Evolutionary conservation across 2,888 invertebrate species (phyloP), one percentile per base, ranked within the genome.

Genomic region (Cheilosia scutellata): DNA sequence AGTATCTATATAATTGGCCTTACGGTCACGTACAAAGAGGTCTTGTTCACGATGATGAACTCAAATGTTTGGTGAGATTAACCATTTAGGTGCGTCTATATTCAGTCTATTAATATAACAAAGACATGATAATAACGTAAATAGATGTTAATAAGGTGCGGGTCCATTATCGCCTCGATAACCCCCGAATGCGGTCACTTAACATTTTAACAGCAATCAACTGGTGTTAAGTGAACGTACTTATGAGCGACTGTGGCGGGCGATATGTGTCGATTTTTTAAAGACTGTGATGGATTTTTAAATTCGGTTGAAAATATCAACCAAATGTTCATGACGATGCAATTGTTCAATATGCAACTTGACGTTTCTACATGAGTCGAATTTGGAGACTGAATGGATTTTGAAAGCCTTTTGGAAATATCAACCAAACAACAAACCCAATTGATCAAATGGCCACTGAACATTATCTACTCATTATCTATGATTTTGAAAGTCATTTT

Each of bases 111-210:
- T 33, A 58, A 47, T 44, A 70, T 47, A 25, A 47, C 49, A 60
- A 55, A 53, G 29, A 40, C 62, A 57, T 29, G 74, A 66, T 66
- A 68, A 60, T n/a, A 37, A 16, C 33, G 57, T 29, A 29, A 75
- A 44, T 62, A 74, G 60, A 68, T 62, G 74, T 40, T 51, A 51
- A n/a, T 55, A 27, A 20, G 16, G 9, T 53, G 6, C 29, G 47
- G 16, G 25, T 13, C 71, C 62, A 74, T 60, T 68, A 55, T 55
- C 66, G 53, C 31, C 37, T 62, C 62, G 66, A 60, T 79, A 72
- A 53, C 66, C 71, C 49, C 55, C 29, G 16, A 42, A 47, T 42
- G 33, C 42, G 58, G 60, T 60, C 79, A 79, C 62, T 55, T 65
- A 47, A 1, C 5, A 49, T 49, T 63, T 78, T 57, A 65, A 11